These are phyloP conservation scores for Uropetala carovei DNA, from an alignment of 2,888 invertebrate genomes.

Conservation along the genomic window DNA sequence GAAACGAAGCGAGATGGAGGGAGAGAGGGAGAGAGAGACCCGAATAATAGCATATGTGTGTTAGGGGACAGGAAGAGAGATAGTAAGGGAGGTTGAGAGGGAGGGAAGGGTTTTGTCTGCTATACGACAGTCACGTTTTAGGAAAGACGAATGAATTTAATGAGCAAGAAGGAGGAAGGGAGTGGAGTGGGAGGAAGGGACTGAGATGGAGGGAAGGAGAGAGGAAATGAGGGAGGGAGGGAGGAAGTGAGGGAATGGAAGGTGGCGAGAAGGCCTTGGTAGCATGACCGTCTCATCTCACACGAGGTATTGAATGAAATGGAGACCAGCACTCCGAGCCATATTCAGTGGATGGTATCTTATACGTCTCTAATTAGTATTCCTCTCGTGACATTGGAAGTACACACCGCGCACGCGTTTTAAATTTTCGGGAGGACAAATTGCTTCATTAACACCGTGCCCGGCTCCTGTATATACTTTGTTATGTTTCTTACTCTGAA, in stretches of 20 bases:
- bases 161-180: not conserved
- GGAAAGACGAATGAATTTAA: constrained; percentile 30
- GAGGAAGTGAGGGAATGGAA: too few relatives aligned
- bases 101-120: not conserved
- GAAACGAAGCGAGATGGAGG: too few relatives aligned
- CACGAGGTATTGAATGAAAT: not conserved
- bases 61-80: too few relatives aligned
- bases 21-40: too few relatives aligned
- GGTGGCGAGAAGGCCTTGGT: not conserved
- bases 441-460: not conserved
- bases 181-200: not conserved
- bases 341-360: not conserved
- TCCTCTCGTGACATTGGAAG: not conserved
- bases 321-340: not conserved
- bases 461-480: too few relatives aligned
- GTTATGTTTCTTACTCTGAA: too few relatives aligned
- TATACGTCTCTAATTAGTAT: not conserved
- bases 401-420: not conserved
- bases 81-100: not conserved
- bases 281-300: not conserved
- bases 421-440: not conserved
- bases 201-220: too few relatives aligned
- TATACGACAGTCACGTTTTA: constrained; percentile 9
- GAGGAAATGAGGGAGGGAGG: too few relatives aligned
- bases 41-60: too few relatives aligned